A percentile compares a stretch with the other conserved stretches of the same genome.
phyloP scores from a whole-genome alignment of 2,888 invertebrate genomes.

The Palloptera scutellata region DNA sequence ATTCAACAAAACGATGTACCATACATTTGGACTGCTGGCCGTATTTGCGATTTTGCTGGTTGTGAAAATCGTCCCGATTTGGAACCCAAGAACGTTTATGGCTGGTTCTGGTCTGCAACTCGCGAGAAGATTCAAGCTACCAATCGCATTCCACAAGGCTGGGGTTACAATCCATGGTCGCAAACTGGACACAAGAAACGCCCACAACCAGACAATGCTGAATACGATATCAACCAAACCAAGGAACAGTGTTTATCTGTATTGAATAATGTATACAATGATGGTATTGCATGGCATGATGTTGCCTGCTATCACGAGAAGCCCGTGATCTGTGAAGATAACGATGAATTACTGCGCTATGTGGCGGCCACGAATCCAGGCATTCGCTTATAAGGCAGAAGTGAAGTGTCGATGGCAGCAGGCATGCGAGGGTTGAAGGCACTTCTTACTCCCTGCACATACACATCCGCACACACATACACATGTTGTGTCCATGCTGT shows the following conservation, averaged over 20 bases:
- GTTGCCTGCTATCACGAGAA: conserved; percentile 94
- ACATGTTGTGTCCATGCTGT: conserved; percentile 6
- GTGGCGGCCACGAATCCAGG: conserved; percentile 85
- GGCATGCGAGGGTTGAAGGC: no score
- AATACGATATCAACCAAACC: conserved; percentile 88
- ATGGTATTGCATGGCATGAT: conserved; percentile 94
- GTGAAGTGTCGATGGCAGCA: conserved; percentile 26
- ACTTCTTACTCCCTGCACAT: no score
- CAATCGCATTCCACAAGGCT: conserved; percentile 69
- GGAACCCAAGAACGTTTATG: conserved; percentile 84
- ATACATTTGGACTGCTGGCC: conserved; percentile 93
- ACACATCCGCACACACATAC: no score
- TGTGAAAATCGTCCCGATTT: conserved; percentile 86
- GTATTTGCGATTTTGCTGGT: conserved; percentile 92
- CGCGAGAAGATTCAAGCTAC: conserved; percentile 87
- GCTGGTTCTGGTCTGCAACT: conserved; percentile 94
- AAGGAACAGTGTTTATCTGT: conserved; percentile 87
- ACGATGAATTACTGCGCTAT: conserved; percentile 86
- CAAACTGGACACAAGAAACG: conserved; percentile 90
- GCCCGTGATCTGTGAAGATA: conserved; percentile 90
- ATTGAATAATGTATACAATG: conserved; percentile 91
- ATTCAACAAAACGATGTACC: conserved; percentile 89
- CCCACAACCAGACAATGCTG: conserved; percentile 89
- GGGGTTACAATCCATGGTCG: conserved; percentile 88
- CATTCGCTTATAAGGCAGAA: conserved; percentile 74